Conservation (phyloP, 1,140 invertebrate genomes). For the Wiebesia pumilae region DNA sequence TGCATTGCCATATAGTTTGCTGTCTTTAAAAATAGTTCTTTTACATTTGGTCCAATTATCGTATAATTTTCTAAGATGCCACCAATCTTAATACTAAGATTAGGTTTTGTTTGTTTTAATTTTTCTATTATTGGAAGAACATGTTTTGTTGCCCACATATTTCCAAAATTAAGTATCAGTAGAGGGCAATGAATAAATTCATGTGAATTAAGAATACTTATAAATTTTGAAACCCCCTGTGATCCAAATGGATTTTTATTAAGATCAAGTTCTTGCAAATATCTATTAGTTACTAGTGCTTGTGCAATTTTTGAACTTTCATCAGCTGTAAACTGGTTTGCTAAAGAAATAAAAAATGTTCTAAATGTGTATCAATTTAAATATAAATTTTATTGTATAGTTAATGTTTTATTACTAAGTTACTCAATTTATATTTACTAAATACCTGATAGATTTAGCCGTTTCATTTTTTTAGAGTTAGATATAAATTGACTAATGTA, state of each 20-base stretch:
- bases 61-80: constrained; percentile 72
- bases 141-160: constrained; percentile 68
- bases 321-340: constrained; percentile 62
- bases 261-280: constrained; percentile 61
- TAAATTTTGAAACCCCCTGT: constrained; percentile 59
- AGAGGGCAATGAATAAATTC: constrained; percentile 57
- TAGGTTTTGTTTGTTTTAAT: constrained; percentile 59
- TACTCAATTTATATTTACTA: constrained; percentile 2
- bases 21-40: constrained; percentile 69
- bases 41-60: constrained; percentile 69
- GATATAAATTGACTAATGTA: constrained; percentile 57
- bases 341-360: constrained; percentile 54
- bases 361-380: too few species aligned
- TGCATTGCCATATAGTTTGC: constrained; percentile 71
- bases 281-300: constrained; percentile 61
- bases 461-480: constrained; percentile 53
- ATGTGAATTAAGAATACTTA: constrained; percentile 54
- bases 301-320: constrained; percentile 59
- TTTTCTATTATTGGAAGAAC: constrained; percentile 62
- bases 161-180: constrained; percentile 68
- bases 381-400: too few species aligned
- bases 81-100: constrained; percentile 67
- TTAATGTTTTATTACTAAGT: background rate
- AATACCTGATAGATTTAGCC: constrained; percentile 63
- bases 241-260: constrained; percentile 65